Percentiles rank a stretch among this genome's conserved stretches.
phyloP scores from a whole-genome alignment of 2,113 vertebrate genomes.

The Lepus timidus region DNA sequence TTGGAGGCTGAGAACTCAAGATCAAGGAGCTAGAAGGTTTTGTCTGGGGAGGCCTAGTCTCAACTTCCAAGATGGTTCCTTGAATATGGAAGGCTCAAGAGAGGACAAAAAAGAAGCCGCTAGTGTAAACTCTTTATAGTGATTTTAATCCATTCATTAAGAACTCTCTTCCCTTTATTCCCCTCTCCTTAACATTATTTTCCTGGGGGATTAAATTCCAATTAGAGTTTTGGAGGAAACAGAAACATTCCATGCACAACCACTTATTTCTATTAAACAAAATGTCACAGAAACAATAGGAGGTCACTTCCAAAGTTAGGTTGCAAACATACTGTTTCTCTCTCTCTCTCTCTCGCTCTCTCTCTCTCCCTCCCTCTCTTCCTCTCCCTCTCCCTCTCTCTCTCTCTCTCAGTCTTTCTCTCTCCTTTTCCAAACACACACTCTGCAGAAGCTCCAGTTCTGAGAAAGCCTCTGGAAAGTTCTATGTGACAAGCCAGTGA shows the following conservation, averaged over 20 bases:
- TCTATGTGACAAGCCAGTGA: not conserved
- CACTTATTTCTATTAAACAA: not conserved
- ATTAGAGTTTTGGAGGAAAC: not conserved
- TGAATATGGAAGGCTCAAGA: too few relatives aligned
- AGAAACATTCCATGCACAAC: not conserved
- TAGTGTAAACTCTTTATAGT: not conserved
- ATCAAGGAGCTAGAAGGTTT: not conserved
- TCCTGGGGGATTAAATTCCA: not conserved
- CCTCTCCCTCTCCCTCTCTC: too few relatives aligned
- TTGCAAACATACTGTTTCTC: not conserved
- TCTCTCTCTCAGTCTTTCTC: not conserved
- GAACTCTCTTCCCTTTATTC: not conserved
- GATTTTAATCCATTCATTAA: not conserved
- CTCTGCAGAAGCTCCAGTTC: not conserved
- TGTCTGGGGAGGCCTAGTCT: not conserved
- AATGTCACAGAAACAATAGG: not conserved
- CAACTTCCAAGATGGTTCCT: not conserved
- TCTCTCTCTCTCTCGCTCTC: too few relatives aligned
- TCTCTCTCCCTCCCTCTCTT: too few relatives aligned
- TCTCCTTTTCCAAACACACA: not conserved
- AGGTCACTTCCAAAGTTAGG: not conserved
- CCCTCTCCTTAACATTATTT: not conserved
- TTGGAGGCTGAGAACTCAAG: not conserved
- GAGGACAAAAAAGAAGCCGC: not conserved
- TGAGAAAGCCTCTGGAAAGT: not conserved